These are phyloP conservation scores for Lepidocyrtinus sp. DNA, from an alignment of 2,888 invertebrate genomes.

Conservation along the genomic window DNA sequence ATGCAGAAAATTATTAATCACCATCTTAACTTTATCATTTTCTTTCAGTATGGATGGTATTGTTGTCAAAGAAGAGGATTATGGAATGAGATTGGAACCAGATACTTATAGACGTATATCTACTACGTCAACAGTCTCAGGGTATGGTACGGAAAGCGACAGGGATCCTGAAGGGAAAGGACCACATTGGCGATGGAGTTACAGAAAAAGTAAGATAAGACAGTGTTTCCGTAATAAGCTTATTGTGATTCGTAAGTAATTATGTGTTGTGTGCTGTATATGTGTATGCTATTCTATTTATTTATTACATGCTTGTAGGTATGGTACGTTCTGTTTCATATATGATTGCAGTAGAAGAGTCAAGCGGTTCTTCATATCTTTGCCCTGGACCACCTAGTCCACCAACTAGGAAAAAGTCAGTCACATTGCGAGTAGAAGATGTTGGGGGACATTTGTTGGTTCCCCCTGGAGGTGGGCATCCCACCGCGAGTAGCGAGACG, in stretches of 20 bases:
- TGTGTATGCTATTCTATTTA: neutral
- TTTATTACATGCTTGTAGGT: slow-evolving; percentile 49
- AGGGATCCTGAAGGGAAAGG: slow-evolving; percentile 76
- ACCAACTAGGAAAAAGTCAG: slow-evolving; percentile 69
- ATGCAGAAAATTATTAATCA: neutral
- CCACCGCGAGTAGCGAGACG: slow-evolving; percentile 68
- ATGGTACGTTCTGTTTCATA: slow-evolving; percentile 58
- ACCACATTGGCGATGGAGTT: slow-evolving; percentile 78
- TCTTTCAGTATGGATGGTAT: slow-evolving; percentile 68
- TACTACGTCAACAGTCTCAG: slow-evolving; percentile 82
- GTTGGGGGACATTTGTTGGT: slow-evolving; percentile 66
- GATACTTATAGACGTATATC: slow-evolving; percentile 79
- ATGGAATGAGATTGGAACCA: slow-evolving; percentile 63
- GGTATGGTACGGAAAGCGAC: slow-evolving; percentile 85
- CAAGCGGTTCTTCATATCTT: slow-evolving; percentile 62
- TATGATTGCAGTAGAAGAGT: slow-evolving; percentile 68
- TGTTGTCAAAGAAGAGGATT: slow-evolving; percentile 69
- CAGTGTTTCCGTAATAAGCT: neutral
- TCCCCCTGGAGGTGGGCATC: slow-evolving; percentile 67
- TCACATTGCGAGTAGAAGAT: slow-evolving; percentile 69
- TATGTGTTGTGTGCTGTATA: slow-evolving; percentile 31
- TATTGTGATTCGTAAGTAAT: neutral
- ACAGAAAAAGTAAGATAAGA: slow-evolving; percentile 78
- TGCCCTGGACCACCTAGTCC: slow-evolving; percentile 67
- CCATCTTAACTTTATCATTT: neutral